Conservation (phyloP, 2,888 invertebrate genomes). For the Eupeodes luniger region DNA sequence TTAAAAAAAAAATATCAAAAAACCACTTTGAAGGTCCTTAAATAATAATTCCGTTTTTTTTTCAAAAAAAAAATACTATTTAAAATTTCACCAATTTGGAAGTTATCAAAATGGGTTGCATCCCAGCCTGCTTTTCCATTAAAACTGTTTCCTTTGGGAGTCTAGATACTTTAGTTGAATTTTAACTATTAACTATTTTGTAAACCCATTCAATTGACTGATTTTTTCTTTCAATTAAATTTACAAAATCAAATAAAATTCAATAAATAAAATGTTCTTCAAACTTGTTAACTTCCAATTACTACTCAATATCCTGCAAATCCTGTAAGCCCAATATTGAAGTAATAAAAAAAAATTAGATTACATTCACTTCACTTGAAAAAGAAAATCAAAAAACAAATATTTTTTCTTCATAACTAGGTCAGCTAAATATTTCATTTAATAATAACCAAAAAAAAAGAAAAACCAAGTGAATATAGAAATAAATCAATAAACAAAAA, state of each 20-base stretch:
- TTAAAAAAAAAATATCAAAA: too few relatives aligned
- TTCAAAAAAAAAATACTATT: too few relatives aligned
- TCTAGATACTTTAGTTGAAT: too few relatives aligned
- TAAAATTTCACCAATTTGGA: too few relatives aligned
- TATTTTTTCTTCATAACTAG: conserved; percentile 23
- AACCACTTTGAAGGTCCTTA: too few relatives aligned
- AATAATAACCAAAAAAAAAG: background rate
- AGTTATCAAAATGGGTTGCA: too few relatives aligned
- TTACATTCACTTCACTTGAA: background rate
- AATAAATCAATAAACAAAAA: conserved; percentile 49
- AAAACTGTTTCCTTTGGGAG: too few relatives aligned
- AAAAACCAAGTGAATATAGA: background rate
- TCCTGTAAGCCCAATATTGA: background rate
- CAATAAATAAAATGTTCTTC: background rate
- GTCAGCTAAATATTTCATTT: background rate
- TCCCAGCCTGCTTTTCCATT: too few relatives aligned
- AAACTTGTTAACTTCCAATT: conserved; percentile 22
- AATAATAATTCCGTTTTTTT: too few relatives aligned
- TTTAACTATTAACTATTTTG: too few relatives aligned
- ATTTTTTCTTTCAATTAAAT: background rate
- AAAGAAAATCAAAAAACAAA: background rate
- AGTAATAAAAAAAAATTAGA: background rate
- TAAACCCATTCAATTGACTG: too few relatives aligned
- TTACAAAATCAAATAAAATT: background rate
- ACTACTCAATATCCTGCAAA: conserved; percentile 28